Conservation (phyloP, 2,888 invertebrate species). For the Lasioglossum villosulum region DNA sequence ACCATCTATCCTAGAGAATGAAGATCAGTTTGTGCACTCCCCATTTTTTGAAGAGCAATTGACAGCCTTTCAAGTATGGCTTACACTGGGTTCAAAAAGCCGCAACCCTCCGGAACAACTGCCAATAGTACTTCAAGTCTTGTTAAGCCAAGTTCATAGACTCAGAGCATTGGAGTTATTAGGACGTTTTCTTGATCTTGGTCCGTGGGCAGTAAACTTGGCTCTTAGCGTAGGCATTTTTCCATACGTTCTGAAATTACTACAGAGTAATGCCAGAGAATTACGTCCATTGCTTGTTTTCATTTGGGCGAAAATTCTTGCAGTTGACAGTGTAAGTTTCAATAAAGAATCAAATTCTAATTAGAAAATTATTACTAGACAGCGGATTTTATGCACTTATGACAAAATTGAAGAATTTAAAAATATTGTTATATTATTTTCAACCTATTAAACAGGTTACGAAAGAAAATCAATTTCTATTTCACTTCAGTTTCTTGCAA, state of each 20-base stretch:
- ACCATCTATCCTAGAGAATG: slow-evolving; percentile 89
- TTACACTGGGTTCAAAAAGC: slow-evolving; percentile 90
- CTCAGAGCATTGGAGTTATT: slow-evolving; percentile 97
- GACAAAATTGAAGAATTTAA: too few species aligned
- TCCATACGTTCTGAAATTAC: slow-evolving; percentile 98
- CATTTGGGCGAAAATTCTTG: slow-evolving; percentile 99
- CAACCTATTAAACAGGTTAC: too few species aligned
- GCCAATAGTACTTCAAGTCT: slow-evolving; percentile 97
- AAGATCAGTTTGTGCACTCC: slow-evolving; percentile 89
- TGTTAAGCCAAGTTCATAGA: slow-evolving; percentile 92
- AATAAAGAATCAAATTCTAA: neutral
- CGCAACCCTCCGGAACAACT: slow-evolving; percentile 97
- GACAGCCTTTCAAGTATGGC: slow-evolving; percentile 98
- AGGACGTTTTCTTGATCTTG: slow-evolving; percentile 97
- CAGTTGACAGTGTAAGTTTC: slow-evolving; percentile 94
- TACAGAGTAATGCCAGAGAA: slow-evolving; percentile 97
- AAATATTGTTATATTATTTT: too few species aligned
- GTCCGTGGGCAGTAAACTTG: slow-evolving; percentile 97
- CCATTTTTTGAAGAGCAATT: slow-evolving; percentile 99
- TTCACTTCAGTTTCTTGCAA: too few species aligned
- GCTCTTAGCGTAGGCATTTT: slow-evolving; percentile 99
- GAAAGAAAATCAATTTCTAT: too few species aligned
- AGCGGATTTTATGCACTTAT: too few species aligned
- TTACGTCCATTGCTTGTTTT: slow-evolving; percentile 96
- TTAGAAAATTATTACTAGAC: too few species aligned